Conservation (phyloP, 2,888 invertebrate genomes). For the Clusia tigrina region DNA sequence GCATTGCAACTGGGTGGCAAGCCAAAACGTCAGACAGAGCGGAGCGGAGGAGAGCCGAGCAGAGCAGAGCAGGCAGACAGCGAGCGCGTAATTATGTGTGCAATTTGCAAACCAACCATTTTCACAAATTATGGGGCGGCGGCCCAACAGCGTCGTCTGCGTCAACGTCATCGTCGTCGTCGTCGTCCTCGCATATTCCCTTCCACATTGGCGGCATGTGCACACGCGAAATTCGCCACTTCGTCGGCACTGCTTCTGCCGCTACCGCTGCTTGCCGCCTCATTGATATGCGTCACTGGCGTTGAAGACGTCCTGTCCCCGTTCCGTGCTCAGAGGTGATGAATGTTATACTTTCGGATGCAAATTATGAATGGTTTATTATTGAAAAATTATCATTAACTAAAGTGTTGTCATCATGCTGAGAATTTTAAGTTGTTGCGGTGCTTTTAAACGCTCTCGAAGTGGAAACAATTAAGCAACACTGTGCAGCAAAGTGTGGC, state of each 20-base stretch:
- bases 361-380: constrained; percentile 9
- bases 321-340: too few species aligned
- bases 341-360: constrained; percentile 3
- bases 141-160: neutral
- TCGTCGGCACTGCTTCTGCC: neutral
- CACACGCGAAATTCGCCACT: neutral
- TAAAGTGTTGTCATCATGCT: neutral
- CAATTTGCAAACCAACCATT: constrained; percentile 23
- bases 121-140: constrained; percentile 15
- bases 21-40: neutral
- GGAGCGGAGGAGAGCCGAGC: neutral
- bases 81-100: constrained; percentile 20
- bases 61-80: neutral
- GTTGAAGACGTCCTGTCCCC: too few species aligned
- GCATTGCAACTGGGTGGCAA: too few species aligned
- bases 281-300: too few species aligned
- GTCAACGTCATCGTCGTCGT: neutral
- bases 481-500: too few species aligned
- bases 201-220: neutral
- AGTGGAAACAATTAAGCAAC: too few species aligned
- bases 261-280: too few species aligned
- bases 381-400: constrained; percentile 4
- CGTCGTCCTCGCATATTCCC: too few species aligned
- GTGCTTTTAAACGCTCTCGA: too few species aligned
- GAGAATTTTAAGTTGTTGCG: constrained; percentile 2